Conservation (phyloP, 2,888 invertebrate species). For the Drosophila siamana region DNA sequence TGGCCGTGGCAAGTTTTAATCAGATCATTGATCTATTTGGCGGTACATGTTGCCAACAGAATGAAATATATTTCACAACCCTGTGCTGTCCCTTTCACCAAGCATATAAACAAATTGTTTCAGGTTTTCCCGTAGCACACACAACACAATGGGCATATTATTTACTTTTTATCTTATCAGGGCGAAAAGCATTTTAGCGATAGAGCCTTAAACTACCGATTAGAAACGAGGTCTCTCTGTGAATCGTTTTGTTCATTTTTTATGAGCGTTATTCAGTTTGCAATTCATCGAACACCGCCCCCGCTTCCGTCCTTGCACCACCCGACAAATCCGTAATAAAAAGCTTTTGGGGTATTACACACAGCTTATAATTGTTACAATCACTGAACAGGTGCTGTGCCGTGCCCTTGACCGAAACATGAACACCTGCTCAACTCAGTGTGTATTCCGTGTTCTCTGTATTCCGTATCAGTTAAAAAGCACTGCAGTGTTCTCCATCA, state of each 20-base stretch:
- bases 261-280: constrained; percentile 10
- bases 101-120: constrained; percentile 45
- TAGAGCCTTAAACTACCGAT: constrained; percentile 41
- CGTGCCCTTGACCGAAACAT: constrained; percentile 28
- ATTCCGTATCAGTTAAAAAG: constrained; percentile 2
- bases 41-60: constrained; percentile 23
- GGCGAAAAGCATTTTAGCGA: constrained; percentile 38
- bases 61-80: constrained; percentile 4
- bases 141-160: constrained; percentile 4
- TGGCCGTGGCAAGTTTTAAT: constrained; percentile 19
- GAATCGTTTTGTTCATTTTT: constrained; percentile 27
- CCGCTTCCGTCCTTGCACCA: no score
- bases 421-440: constrained; percentile 56
- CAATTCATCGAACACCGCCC: constrained; percentile 16
- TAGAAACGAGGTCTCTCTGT: constrained; percentile 30
- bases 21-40: constrained; percentile 32
- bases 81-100: constrained; percentile 6
- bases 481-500: constrained; percentile 1
- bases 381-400: constrained; percentile 30
- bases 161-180: constrained; percentile 48
- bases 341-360: constrained; percentile 40
- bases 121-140: constrained; percentile 33
- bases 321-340: constrained; percentile 51
- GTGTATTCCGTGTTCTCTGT: not conserved
- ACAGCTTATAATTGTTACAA: constrained; percentile 7